Evolutionary conservation across 2,797 vertebrate genomes (phyloP).

Genomic region (Phrynocephalus forsythii): DNA sequence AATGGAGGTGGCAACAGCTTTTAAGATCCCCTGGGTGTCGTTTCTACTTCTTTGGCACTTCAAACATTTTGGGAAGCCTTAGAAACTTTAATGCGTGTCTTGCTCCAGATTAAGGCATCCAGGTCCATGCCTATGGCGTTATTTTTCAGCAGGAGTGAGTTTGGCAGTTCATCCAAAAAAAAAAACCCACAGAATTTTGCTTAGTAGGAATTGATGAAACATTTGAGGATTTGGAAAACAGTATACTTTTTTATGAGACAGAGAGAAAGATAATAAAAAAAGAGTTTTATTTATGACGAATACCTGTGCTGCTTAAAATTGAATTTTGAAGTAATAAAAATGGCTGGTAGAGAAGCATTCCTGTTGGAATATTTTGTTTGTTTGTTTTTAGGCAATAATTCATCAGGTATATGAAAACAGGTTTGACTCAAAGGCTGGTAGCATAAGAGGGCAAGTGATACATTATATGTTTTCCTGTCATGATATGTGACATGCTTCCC

Average conservation of each 20-base stretch:
- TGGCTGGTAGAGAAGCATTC: constrained; percentile 28
- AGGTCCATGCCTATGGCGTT: not conserved
- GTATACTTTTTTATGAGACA: constrained; percentile 36
- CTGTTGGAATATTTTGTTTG: constrained; percentile 4
- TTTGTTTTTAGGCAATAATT: not conserved
- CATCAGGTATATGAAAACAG: not conserved
- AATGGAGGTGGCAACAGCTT: constrained; percentile 60
- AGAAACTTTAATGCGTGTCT: constrained; percentile 7
- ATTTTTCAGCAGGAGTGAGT: constrained; percentile 41
- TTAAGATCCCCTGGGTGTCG: constrained; percentile 39
- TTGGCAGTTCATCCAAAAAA: constrained; percentile 34
- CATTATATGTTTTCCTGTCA: too few relatives aligned
- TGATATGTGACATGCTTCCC: too few relatives aligned
- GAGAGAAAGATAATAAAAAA: constrained; percentile 69
- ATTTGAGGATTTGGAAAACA: constrained; percentile 26
- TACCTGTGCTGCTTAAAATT: constrained; percentile 65
- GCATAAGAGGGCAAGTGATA: too few relatives aligned
- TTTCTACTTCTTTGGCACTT: not conserved
- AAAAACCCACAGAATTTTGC: constrained; percentile 40
- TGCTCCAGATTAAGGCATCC: constrained; percentile 41
- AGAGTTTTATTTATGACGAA: constrained; percentile 76
- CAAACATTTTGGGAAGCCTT: constrained; percentile 18
- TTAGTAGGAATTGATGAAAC: constrained; percentile 60
- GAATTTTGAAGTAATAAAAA: constrained; percentile 52
- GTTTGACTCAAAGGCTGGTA: constrained; percentile 9